Base-by-base conservation (phyloP, 2,797 vertebrate genomes). In the Protosalanx chinensis region DNA sequence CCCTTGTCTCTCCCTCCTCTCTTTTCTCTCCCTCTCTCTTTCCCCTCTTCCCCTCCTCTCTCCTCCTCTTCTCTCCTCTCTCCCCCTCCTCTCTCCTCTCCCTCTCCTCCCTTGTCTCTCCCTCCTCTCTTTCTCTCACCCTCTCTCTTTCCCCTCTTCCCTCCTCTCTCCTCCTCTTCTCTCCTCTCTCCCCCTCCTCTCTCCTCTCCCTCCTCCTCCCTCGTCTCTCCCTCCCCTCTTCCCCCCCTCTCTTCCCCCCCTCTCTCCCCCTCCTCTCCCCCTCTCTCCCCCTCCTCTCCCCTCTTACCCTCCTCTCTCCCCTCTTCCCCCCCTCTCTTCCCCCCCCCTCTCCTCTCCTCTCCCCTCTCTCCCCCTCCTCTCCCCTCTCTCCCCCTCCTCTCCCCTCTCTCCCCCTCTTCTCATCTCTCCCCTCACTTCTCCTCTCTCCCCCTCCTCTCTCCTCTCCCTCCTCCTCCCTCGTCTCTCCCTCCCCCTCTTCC, bases 61-160 rank as follows among this genome's bases (percentile, higher is more conserved):
- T 49, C 23, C 1, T 78, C 63, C 23, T 1, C 23, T 27, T 1
- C 23, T 27, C 64, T 77, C 74, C 69, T 62, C 64, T 1, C 10
- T 46, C 1, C 51, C 29, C 49, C 29, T 3, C 49, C 15, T 76
- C 73, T 67, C 64, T 49, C 56, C 67, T 64, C 7, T 5, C 12
- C 56, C 20, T 18, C 8, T 8, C 3, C 77, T 66, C 75, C n/a
- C n/a, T n/a, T n/a, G n/a, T n/a, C n/a, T n/a, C n/a, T n/a, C 65
- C 73, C 71, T 67, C 77, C 63, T 69, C 32, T 62, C 67, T 41
- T n/a, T n/a, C n/a, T n/a, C n/a, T n/a, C n/a, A n/a, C n/a, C 78
- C 64, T 29, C 64, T 77, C 74, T 68, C 68, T n/a, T n/a, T n/a
- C 64, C 18, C 30, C 72, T 78, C 56, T n/a, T 37, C 5, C 1